Evolutionary conservation across 2,888 invertebrate genomes (phyloP).

Genomic region (Phrixothrix hirtus): DNA sequence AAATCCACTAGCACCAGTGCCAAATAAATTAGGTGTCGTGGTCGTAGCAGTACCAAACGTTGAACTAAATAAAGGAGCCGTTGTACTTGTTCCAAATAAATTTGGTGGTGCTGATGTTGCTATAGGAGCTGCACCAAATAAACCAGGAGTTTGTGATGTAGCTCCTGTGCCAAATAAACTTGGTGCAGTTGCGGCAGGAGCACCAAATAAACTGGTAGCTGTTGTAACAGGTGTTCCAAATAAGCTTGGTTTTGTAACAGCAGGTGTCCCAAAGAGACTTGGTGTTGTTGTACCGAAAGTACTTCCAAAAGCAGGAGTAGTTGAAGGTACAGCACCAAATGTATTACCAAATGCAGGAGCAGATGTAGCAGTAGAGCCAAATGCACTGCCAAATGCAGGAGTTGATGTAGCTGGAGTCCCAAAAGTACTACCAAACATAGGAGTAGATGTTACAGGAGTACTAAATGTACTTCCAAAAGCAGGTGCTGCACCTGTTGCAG

Average conservation of each 20-base stretch:
- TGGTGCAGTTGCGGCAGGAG: conserved; percentile 43
- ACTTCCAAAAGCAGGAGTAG: conserved; percentile 55
- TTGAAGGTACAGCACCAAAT: conserved; percentile 46
- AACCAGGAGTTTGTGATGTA: conserved; percentile 39
- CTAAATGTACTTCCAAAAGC: conserved; percentile 48
- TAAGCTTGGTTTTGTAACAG: conserved; percentile 33
- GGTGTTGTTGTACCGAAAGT: conserved; percentile 52
- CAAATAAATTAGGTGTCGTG: conserved; percentile 52
- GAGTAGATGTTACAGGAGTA: conserved; percentile 51
- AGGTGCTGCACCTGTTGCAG: conserved; percentile 37
- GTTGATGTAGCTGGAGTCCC: conserved; percentile 25
- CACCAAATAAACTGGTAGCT: conserved; percentile 40
- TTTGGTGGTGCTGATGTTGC: conserved; percentile 44
- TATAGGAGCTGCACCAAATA: conserved; percentile 54
- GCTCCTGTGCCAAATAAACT: conserved; percentile 57
- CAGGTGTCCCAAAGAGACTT: conserved; percentile 58
- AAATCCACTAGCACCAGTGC: conserved; percentile 47
- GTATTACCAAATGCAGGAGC: conserved; percentile 38
- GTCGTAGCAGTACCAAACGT: conserved; percentile 38
- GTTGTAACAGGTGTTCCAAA: conserved; percentile 45
- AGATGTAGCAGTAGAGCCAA: conserved; percentile 44
- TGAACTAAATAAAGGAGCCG: conserved; percentile 10
- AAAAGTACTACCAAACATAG: conserved; percentile 44
- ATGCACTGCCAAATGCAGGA: conserved; percentile 31
- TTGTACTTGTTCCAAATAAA: conserved; percentile 38